phyloP scores from a whole-genome alignment of 1,140 invertebrate species.

The Achatina immaculata region DNA sequence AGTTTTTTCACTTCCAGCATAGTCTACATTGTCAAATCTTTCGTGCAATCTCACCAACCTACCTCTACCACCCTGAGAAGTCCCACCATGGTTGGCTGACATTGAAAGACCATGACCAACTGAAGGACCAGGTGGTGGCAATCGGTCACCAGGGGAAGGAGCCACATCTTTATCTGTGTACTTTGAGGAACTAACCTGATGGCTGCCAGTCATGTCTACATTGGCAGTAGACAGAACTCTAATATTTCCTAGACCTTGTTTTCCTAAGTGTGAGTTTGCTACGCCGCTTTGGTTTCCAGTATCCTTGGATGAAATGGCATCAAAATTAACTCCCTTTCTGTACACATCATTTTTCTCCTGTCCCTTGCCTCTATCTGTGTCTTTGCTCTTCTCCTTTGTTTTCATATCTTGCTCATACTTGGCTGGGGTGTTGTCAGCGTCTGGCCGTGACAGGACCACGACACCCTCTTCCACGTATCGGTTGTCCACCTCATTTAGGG shows the following conservation, averaged over 20 bases:
- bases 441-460: conserved; percentile 43
- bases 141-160: conserved; percentile 30
- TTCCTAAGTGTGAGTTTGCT: conserved; percentile 11
- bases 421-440: conserved; percentile 53
- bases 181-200: conserved; percentile 9
- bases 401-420: conserved; percentile 62
- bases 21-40: conserved; percentile 10
- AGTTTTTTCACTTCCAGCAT: conserved; percentile 19
- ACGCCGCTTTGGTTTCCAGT: conserved; percentile 2
- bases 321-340: conserved; percentile 19
- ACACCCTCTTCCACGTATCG: conserved; percentile 61
- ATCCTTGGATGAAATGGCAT: conserved; percentile 29
- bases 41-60: conserved; percentile 23
- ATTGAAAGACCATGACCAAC: conserved; percentile 10
- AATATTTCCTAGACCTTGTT: not conserved
- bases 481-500: conserved; percentile 62
- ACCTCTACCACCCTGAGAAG: not conserved
- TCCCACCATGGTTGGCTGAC: not conserved
- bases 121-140: conserved; percentile 36
- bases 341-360: conserved; percentile 23
- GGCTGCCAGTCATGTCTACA: not conserved
- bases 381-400: conserved; percentile 41
- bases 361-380: conserved; percentile 33
- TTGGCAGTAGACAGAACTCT: not conserved
- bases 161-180: conserved; percentile 13